Conservation (phyloP, 2,113 vertebrate genomes). For the Scopus umbretta region DNA sequence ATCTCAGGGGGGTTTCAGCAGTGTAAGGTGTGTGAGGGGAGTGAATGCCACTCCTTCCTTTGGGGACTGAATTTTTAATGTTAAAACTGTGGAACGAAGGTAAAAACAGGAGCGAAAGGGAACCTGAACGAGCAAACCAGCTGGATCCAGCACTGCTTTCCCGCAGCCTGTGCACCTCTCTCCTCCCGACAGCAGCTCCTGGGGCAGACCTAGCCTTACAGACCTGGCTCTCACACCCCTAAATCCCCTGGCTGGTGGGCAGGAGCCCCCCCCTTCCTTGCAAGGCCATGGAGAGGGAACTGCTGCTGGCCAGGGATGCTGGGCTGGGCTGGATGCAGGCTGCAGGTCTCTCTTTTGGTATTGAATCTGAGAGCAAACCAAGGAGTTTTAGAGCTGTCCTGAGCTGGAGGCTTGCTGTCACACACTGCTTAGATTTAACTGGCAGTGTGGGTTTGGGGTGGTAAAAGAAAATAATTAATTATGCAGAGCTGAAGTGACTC, state of each 20-base stretch:
- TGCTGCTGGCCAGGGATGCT: neutral
- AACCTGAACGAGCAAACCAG: accelerated
- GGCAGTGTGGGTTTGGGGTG: neutral
- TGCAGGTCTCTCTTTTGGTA: neutral
- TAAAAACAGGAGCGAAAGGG: neutral
- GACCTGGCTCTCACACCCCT: neutral
- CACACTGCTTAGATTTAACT: neutral
- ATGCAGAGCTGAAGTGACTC: neutral
- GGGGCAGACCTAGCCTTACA: neutral
- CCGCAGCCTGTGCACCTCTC: neutral
- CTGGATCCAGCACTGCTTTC: neutral
- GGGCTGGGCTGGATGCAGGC: neutral
- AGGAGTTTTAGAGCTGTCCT: neutral
- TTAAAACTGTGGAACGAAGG: neutral
- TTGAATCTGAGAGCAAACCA: neutral
- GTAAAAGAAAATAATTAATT: neutral
- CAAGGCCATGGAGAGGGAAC: accelerated
- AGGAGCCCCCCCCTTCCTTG: neutral
- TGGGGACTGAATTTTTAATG: neutral
- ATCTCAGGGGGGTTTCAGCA: neutral
- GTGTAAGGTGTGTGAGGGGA: neutral
- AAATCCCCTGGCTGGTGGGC: neutral
- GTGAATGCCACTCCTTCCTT: neutral
- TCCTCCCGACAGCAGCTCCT: neutral
- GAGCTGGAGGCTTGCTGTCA: neutral